Base-by-base conservation (phyloP, 2,797 vertebrate species). In the Pelodytes ibericus region DNA sequence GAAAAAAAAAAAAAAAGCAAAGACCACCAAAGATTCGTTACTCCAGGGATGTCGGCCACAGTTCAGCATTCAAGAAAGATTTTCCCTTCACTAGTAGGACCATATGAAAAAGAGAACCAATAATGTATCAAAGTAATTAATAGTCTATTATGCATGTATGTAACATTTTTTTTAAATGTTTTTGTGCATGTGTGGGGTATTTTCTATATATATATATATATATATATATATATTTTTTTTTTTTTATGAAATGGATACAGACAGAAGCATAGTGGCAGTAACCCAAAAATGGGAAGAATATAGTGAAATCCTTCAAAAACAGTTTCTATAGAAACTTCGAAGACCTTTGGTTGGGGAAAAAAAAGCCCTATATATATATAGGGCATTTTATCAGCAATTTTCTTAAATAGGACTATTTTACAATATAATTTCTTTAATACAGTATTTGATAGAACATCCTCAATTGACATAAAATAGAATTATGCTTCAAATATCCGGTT, bases 241-340 rank as follows among this genome's bases (percentile, higher is more conserved):
- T 24, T 64, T 41, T 10, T 24, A 64, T 44, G 22, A 18, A 24
- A 44, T 64, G 62, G 33, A 10, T 53, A 4, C 2, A 24, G 67
- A 83, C 71, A 51, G 68, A 71, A 70, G 75, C 33, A 61, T 63
- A 67, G 6, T 77, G 89, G 89, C 91, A 92, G 83, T 89, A 93
- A 90, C 91, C 89, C 88, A 86, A 89, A 89, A 92, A 84, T 77
- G 75, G 89, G 86, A 85, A 88, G 84, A 88, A 87, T 88, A 63
- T 86, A 86, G 84, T 86, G 89, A 86, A 86, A 86, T 83, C 84
- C 85, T 90, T 91, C 86, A 86, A 90, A 87, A 86, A 90, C 87
- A 89, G 91, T 91, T 93, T 92, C 90, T 90, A 91, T 87, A 89
- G 90, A 92, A 93, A 93, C 90, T 83, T 91, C 87, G 87, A 88